Evolutionary conservation across 2,888 invertebrate genomes (phyloP), one percentile per base, ranked within the genome.

Genomic region (Orchestes rusci): DNA sequence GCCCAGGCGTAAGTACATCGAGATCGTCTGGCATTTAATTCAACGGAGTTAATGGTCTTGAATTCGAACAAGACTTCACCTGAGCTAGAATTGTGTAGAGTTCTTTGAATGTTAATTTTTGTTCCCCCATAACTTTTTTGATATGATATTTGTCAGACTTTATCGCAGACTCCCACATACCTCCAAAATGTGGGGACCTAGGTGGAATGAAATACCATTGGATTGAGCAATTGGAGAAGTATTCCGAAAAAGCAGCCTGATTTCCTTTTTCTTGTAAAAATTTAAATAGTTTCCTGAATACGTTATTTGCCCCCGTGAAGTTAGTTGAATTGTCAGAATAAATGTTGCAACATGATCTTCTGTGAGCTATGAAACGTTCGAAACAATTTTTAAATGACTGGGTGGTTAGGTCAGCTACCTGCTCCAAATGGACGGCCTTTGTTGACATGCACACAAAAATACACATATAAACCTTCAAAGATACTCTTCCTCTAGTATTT

Each of bases 141-240:
- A 23, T 7, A 23, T 23, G 23, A 23, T 7, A 23, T 23, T 23
- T 23, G 5, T 7, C 8, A 23, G 23, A 5, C 23, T 23, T 31
- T 8, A 31, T 5, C 5, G 17, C 16, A 2, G 27, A 10, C 27
- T 37, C 37, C 27, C 37, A 37, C 13, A 37, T n/a, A 5, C 15
- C 27, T 7, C 37, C 27, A 10, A 27, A 37, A 27, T 37, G 16
- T n/a, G 27, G 3, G 5, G 27, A 23, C 23, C 23, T 20, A 4
- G 37, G 16, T 27, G 37, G 27, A 16, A 37, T 19, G 19, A 37
- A 37, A 27, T 37, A 28, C 27, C 37, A 37, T 10, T 2, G 7
- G 5, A 37, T 37, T 10, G 4, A 10, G 7, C 8, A 5, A 23
- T 5, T 23, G 23, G 10, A 5, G 10, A 5, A 23, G 23, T 7